A percentile compares a stretch with the other conserved stretches of the same genome.
phyloP scores from a whole-genome alignment of 2,797 vertebrate genomes.

The Rhinophrynus dorsalis region DNA sequence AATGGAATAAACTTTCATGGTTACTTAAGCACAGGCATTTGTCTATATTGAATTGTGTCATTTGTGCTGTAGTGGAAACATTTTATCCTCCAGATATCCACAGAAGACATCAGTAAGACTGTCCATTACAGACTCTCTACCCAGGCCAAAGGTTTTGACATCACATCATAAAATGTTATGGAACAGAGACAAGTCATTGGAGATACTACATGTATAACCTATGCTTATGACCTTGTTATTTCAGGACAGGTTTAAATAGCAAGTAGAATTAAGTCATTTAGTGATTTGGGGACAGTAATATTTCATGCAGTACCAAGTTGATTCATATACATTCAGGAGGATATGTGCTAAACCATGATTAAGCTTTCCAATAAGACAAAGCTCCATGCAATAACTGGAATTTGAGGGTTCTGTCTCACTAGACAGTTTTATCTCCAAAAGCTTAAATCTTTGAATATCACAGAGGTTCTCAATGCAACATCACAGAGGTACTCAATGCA shows the following conservation, averaged over 20 bases:
- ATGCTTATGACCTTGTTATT: constrained; percentile 5
- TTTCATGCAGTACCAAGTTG: not conserved
- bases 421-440: too few species aligned
- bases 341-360: too few species aligned
- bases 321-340: too few species aligned
- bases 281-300: not conserved
- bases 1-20: constrained; percentile 62
- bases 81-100: constrained; percentile 34
- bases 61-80: constrained; percentile 37
- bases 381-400: too few species aligned
- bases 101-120: constrained; percentile 29
- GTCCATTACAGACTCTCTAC: constrained; percentile 29
- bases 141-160: not conserved
- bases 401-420: too few species aligned
- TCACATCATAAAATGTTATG: constrained; percentile 18
- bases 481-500: too few species aligned
- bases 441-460: too few species aligned
- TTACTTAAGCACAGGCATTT: constrained; percentile 53
- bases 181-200: constrained; percentile 8
- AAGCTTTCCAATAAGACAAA: too few species aligned
- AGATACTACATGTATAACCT: constrained; percentile 14
- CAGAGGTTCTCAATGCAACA: too few species aligned
- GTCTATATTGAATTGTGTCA: constrained; percentile 41
- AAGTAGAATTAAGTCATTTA: not conserved
- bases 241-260: not conserved